These are phyloP conservation scores for Agrypnia vestita DNA, from an alignment of 1,140 invertebrate genomes.

Conservation along the genomic window DNA sequence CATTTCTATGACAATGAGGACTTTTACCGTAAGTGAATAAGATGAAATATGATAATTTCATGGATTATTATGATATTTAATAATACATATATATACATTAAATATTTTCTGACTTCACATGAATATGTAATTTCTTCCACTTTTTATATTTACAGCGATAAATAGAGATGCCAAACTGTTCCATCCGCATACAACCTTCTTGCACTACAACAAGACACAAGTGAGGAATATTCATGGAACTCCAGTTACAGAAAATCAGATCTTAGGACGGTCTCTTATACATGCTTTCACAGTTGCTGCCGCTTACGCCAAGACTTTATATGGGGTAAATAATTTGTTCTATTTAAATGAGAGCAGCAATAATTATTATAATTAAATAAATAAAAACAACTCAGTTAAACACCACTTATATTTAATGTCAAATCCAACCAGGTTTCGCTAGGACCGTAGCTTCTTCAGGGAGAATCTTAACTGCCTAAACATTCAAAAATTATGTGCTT, in stretches of 20 bases:
- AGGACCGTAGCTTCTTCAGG: too few species aligned
- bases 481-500: too few species aligned
- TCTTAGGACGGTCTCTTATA: constrained; percentile 78
- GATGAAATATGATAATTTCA: too few species aligned
- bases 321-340: constrained; percentile 75
- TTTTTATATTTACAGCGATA: constrained; percentile 74
- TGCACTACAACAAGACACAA: constrained; percentile 77
- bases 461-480: too few species aligned
- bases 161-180: constrained; percentile 65
- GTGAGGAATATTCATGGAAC: constrained; percentile 81
- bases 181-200: constrained; percentile 83
- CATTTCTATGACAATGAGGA: constrained; percentile 79
- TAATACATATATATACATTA: neutral
- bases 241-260: constrained; percentile 77
- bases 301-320: constrained; percentile 80
- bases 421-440: too few species aligned
- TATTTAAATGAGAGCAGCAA: neutral
- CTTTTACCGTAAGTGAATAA: constrained; percentile 80
- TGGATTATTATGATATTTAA: too few species aligned
- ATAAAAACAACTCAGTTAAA: too few species aligned
- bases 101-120: neutral
- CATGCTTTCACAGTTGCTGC: constrained; percentile 83
- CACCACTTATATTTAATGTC: too few species aligned
- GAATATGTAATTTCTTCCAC: neutral
- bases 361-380: too few species aligned